Base-by-base conservation (phyloP, 2,888 invertebrate genomes). In the Aproaerema taeniolella region DNA sequence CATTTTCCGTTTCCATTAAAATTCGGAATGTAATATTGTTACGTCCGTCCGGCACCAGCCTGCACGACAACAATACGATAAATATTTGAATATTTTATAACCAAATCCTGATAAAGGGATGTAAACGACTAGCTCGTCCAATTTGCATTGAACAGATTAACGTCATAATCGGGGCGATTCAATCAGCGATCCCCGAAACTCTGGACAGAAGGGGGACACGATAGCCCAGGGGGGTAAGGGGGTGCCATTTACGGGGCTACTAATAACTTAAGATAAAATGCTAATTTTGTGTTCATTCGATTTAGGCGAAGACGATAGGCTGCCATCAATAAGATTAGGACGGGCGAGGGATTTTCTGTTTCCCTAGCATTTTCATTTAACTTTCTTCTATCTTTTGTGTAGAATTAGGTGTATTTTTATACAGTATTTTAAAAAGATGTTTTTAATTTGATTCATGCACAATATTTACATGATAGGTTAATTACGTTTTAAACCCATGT, bases 91-190 rank as follows among this genome's bases (percentile, higher is more conserved):
- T 80, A 82, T 82, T 78, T 79, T 69, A 75, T 71, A 68, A 68
- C 64, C 63, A 58, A 72, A 72, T 74, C 67, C 74, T 71, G 80
- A 76, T 80, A 79, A 81, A 80, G 79, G 74, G 77, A 81, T 83
- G 81, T 80, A 80, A 83, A 85, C 80, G 79, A 76, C 78, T 77
- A 74, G 65, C 72, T 79, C 73, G 73, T 80, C 73, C 82, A 85
- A 86, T 86, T 85, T 86, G 78, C 85, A 83, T 83, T 75, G 80
- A 81, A 79, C 81, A 81, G 85, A 86, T 86, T 85, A 86, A 79
- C 79, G 83, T 83, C 83, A 86, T 86, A 85, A 83, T 83, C 85
- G 77, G 68, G 63, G 68, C 73, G 81, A 83, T 82, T 83, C 83
- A 82, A 86, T 86, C 85, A 82, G 76, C 70, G 72, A 79, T 77